Percentiles rank a stretch among this genome's conserved stretches.
phyloP scores from a whole-genome alignment of 2,888 invertebrate species.

The Epiblema foenella region DNA sequence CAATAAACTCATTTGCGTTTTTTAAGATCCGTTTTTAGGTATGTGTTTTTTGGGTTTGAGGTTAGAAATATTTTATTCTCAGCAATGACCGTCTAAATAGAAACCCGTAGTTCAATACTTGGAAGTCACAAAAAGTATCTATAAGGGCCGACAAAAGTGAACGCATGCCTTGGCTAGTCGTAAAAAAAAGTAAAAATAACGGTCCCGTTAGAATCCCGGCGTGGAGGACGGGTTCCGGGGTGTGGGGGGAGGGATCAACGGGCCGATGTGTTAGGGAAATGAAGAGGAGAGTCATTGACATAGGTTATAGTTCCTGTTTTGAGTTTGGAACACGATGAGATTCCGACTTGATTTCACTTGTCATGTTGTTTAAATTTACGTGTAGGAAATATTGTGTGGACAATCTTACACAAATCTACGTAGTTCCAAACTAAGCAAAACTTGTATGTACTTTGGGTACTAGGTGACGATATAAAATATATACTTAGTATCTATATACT shows the following conservation, averaged over 20 bases:
- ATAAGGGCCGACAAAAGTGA: constrained; percentile 76
- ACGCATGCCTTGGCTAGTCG: constrained; percentile 68
- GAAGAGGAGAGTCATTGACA: constrained; percentile 35
- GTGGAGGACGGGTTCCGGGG: constrained; percentile 63
- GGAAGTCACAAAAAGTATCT: constrained; percentile 54
- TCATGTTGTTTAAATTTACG: background rate
- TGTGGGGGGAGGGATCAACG: constrained; percentile 22
- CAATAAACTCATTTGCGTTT: constrained; percentile 40
- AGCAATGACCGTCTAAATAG: constrained; percentile 27
- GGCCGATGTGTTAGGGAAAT: constrained; percentile 24
- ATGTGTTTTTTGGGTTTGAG: constrained; percentile 17
- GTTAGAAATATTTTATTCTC: constrained; percentile 28
- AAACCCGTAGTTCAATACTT: constrained; percentile 44
- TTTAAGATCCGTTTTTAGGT: constrained; percentile 18
- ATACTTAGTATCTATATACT: too few relatives aligned
- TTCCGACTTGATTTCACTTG: background rate
- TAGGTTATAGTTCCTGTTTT: constrained; percentile 32
- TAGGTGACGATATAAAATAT: too few relatives aligned
- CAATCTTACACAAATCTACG: too few relatives aligned
- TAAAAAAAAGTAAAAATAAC: constrained; percentile 75
- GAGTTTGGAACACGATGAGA: background rate
- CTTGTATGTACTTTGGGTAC: too few relatives aligned
- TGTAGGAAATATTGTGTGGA: too few relatives aligned
- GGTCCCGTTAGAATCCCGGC: constrained; percentile 42
- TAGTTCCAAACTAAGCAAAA: too few relatives aligned